phyloP scores from a whole-genome alignment of 1,140 invertebrate genomes.

The Zaprionus taronus region DNA sequence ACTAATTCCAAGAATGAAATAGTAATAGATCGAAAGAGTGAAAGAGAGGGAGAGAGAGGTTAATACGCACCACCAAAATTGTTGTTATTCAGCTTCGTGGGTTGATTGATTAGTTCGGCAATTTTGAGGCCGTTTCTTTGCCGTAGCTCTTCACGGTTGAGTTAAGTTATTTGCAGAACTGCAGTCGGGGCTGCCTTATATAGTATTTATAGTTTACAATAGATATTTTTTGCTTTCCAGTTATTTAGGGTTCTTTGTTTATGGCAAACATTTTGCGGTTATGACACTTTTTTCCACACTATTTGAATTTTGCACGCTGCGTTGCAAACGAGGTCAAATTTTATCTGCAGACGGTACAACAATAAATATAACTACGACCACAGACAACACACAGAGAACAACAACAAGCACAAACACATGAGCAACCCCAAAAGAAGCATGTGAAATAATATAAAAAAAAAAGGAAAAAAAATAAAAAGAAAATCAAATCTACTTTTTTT shows the following conservation, averaged over 20 bases:
- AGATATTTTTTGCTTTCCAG: conserved; percentile 20
- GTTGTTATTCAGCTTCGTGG: conserved; percentile 79
- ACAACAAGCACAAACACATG: conserved; percentile 20
- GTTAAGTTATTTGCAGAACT: conserved; percentile 12
- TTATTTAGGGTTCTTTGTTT: conserved; percentile 41
- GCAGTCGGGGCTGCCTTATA: conserved; percentile 21
- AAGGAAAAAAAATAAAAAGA: conserved; percentile 3
- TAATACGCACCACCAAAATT: conserved; percentile 78
- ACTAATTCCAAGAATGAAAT: conserved; percentile 3
- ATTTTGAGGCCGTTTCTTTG: conserved; percentile 64
- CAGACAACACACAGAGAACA: conserved; percentile 58
- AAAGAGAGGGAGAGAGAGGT: neutral
- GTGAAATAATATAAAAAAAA: neutral
- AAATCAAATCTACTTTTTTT: neutral
- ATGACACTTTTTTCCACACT: conserved; percentile 38
- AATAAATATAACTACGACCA: conserved; percentile 68
- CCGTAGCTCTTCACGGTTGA: conserved; percentile 10
- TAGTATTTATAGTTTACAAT: conserved; percentile 13
- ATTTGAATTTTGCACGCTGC: conserved; percentile 26
- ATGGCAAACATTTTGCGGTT: conserved; percentile 64
- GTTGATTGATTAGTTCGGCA: conserved; percentile 80
- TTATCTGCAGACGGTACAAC: conserved; percentile 75
- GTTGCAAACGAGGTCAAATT: conserved; percentile 73
- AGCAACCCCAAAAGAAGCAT: conserved; percentile 1
- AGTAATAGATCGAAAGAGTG: neutral